Percentiles rank a stretch among this genome's conserved stretches.
These are phyloP conservation scores for Hetaerina titia DNA, from an alignment of 2,888 invertebrate species.

Conservation along the genomic window DNA sequence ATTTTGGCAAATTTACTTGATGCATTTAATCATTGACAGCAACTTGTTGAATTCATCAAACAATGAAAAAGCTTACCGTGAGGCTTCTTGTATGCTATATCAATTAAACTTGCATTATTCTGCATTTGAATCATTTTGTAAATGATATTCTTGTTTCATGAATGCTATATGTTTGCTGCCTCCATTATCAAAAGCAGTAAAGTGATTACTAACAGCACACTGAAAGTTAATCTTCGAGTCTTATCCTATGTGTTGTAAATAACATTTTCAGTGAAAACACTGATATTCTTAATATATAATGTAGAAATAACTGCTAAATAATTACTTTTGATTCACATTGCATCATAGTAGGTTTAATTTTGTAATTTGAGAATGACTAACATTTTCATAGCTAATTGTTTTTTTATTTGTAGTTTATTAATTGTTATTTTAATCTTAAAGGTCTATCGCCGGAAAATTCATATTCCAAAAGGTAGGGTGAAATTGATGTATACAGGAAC, in stretches of 20 bases:
- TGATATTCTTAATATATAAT: neutral
- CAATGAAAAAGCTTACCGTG: neutral
- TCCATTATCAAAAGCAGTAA: no score
- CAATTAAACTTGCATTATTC: no score
- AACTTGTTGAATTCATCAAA: neutral
- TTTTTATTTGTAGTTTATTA: neutral
- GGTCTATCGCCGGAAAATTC: constrained; percentile 63
- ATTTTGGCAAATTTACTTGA: neutral
- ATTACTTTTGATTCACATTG: neutral
- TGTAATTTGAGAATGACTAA: neutral
- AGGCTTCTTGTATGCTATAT: neutral
- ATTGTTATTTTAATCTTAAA: constrained; percentile 53
- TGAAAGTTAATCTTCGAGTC: no score
- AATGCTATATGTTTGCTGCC: no score
- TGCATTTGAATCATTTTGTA: neutral
- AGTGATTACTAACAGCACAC: no score
- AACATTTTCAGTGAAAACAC: neutral
- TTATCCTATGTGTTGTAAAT: no score
- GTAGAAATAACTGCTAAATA: no score
- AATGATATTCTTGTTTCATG: no score
- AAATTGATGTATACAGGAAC: neutral
- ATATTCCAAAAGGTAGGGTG: constrained; percentile 63
- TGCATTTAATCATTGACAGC: neutral
- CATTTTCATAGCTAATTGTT: neutral
- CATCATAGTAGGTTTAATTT: neutral